These are phyloP conservation scores for Dallia pectoralis DNA, from an alignment of 2,797 vertebrate species.

Conservation along the genomic window DNA sequence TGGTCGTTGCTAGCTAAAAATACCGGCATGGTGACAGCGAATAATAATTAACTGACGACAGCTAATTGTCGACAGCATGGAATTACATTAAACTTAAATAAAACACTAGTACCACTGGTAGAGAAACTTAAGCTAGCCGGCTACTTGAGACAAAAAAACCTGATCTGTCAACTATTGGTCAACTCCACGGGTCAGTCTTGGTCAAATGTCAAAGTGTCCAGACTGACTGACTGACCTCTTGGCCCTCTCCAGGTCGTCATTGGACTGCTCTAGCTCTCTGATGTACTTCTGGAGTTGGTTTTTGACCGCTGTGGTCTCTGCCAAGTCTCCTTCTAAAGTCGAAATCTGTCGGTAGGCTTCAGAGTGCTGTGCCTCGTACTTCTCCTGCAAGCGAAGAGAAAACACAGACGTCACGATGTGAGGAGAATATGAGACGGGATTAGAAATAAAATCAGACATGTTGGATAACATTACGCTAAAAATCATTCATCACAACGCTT, in stretches of 20 bases:
- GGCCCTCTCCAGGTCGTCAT: conserved; percentile 94
- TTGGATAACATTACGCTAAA: neutral
- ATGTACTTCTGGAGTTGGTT: conserved; percentile 97
- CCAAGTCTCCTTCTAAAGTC: conserved; percentile 87
- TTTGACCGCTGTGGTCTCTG: conserved; percentile 85
- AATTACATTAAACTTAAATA: too few relatives aligned
- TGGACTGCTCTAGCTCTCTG: conserved; percentile 92
- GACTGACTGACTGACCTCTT: conserved; percentile 79
- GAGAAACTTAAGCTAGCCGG: too few relatives aligned
- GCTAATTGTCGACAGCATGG: too few relatives aligned
- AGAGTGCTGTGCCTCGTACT: conserved; percentile 85
- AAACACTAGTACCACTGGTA: too few relatives aligned
- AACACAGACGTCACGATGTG: neutral
- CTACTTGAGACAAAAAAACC: too few relatives aligned
- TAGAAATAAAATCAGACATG: conserved; percentile 2
- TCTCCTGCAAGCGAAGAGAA: conserved; percentile 77
- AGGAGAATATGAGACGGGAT: neutral
- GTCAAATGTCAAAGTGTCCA: neutral
- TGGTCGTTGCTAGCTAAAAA: too few relatives aligned
- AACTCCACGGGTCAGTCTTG: neutral
- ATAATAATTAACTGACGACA: too few relatives aligned
- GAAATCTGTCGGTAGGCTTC: conserved; percentile 89
- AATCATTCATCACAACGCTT: too few relatives aligned
- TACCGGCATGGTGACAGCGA: too few relatives aligned
- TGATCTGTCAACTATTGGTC: neutral